Evolutionary conservation across 2,797 vertebrate species (phyloP).

Genomic region (Lophotriccus pileatus): DNA sequence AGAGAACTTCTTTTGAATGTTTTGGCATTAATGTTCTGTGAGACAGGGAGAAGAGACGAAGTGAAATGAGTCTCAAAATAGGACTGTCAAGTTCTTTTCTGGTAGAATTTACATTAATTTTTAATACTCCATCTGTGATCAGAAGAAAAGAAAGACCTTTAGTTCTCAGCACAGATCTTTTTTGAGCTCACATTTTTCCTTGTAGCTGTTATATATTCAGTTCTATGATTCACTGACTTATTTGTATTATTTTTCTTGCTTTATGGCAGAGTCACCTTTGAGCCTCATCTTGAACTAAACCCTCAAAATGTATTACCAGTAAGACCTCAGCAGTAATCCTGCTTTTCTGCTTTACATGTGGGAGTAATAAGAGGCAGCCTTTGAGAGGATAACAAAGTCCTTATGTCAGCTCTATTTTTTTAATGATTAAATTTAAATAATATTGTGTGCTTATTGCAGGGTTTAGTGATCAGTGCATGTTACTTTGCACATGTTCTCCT

Average conservation of each 20-base stretch:
- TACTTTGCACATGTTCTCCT: not conserved
- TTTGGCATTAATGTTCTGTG: slow-evolving; percentile 52
- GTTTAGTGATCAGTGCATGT: not conserved
- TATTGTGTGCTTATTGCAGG: not conserved
- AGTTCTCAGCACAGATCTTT: slow-evolving; percentile 49
- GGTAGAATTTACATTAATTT: slow-evolving; percentile 64
- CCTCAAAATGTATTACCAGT: not conserved
- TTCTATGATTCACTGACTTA: slow-evolving; percentile 10
- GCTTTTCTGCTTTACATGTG: not conserved
- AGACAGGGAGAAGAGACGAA: slow-evolving; percentile 41
- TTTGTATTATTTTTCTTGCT: slow-evolving; percentile 8
- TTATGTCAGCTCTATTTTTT: not conserved
- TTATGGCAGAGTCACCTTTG: slow-evolving; percentile 14
- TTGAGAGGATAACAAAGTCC: slow-evolving; percentile 22
- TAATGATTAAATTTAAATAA: slow-evolving; percentile 11
- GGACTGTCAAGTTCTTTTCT: slow-evolving; percentile 64
- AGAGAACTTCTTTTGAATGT: slow-evolving; percentile 6
- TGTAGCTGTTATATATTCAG: slow-evolving; percentile 2
- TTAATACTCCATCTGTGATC: slow-evolving; percentile 68
- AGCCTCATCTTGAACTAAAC: not conserved
- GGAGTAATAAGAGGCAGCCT: not conserved
- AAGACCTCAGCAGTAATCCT: not conserved
- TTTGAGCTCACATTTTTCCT: slow-evolving; percentile 32
- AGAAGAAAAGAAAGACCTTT: slow-evolving; percentile 62
- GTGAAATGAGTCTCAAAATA: slow-evolving; percentile 62